Conservation (phyloP, 2,888 invertebrate species). For the Eulithis prunata region DNA sequence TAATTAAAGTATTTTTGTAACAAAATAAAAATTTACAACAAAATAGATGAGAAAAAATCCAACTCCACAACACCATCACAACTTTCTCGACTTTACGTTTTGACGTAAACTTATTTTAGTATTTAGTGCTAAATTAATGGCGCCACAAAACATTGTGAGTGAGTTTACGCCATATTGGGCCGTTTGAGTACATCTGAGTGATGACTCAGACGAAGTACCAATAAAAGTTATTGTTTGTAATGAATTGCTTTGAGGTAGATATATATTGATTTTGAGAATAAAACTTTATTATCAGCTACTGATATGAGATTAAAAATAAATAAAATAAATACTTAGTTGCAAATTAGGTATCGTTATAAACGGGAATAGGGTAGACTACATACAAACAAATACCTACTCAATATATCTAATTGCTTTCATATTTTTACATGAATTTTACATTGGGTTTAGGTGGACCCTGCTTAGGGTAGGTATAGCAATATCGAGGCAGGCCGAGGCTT, state of each 20-base stretch:
- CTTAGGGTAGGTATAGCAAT: too few relatives aligned
- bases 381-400: too few relatives aligned
- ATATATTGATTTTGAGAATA: conserved; percentile 19
- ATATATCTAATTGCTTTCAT: too few relatives aligned
- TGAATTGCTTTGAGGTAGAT: conserved; percentile 39
- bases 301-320: too few relatives aligned
- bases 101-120: conserved; percentile 72
- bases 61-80: conserved; percentile 28
- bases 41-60: too few relatives aligned
- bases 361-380: too few relatives aligned
- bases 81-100: conserved; percentile 49
- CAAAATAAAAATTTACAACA: neutral
- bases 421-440: too few relatives aligned
- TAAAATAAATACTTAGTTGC: too few relatives aligned
- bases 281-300: neutral
- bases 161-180: conserved; percentile 64
- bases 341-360: too few relatives aligned
- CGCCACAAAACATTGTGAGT: conserved; percentile 62
- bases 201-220: conserved; percentile 44
- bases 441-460: too few relatives aligned
- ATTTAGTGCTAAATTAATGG: conserved; percentile 77
- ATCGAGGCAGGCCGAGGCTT: too few relatives aligned
- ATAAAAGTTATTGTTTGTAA: conserved; percentile 49
- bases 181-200: conserved; percentile 45
- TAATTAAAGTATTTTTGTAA: too few relatives aligned